Conservation (phyloP, 2,797 vertebrate species). For the Gastrophryne carolinensis region DNA sequence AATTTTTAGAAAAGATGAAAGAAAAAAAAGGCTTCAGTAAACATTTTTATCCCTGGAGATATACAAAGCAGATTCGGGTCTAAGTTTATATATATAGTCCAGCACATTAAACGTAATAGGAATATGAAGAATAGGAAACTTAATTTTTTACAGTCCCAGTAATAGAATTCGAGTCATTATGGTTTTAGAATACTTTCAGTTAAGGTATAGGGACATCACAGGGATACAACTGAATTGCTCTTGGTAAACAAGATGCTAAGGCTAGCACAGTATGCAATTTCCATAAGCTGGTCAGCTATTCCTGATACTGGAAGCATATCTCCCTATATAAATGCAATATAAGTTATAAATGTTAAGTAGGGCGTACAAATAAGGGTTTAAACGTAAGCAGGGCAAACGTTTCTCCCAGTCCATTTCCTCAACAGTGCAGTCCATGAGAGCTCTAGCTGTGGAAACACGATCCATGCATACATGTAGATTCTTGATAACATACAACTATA, state of each 20-base stretch:
- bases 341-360: slow-evolving; percentile 67
- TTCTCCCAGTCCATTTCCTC: slow-evolving; percentile 56
- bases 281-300: slow-evolving; percentile 67
- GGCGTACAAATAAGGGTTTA: slow-evolving; percentile 69
- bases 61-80: slow-evolving; percentile 59
- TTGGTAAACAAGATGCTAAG: slow-evolving; percentile 69
- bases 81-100: slow-evolving; percentile 68
- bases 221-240: slow-evolving; percentile 64
- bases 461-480: slow-evolving; percentile 51
- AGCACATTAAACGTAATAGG: slow-evolving; percentile 68
- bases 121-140: slow-evolving; percentile 68
- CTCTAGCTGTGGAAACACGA: slow-evolving; percentile 55
- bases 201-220: slow-evolving; percentile 56
- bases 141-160: slow-evolving; percentile 65
- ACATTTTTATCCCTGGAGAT: slow-evolving; percentile 9
- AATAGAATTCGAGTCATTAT: slow-evolving; percentile 65
- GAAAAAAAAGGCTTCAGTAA: neutral
- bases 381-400: slow-evolving; percentile 62
- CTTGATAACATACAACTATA: slow-evolving; percentile 70
- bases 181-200: too few species aligned
- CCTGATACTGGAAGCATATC: slow-evolving; percentile 72
- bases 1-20: slow-evolving; percentile 1
- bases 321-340: slow-evolving; percentile 68
- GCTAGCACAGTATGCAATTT: slow-evolving; percentile 67
- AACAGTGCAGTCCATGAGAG: slow-evolving; percentile 48